phyloP scores from a whole-genome alignment of 2,797 vertebrate species.

The Gallinago solitaria region DNA sequence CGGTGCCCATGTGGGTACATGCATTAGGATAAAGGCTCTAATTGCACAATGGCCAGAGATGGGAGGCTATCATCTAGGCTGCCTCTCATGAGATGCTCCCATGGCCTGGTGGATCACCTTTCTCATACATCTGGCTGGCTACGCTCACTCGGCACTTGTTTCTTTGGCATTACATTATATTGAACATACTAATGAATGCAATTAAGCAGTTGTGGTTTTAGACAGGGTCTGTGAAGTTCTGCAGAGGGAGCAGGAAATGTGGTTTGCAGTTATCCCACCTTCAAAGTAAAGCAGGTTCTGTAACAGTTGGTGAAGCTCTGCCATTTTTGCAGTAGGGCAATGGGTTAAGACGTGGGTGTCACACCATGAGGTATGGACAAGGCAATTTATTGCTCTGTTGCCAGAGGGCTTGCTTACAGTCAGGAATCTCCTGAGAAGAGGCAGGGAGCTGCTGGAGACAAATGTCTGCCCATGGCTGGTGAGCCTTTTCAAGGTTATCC shows the following conservation, averaged over 20 bases:
- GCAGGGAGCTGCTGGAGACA: background rate
- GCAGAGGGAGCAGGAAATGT: background rate
- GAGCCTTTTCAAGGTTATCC: background rate
- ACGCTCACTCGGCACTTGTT: background rate
- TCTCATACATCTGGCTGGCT: background rate
- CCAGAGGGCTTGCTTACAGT: accelerated
- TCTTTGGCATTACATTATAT: background rate
- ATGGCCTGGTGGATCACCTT: background rate
- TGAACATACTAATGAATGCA: background rate
- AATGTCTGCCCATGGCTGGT: background rate
- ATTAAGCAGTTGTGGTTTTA: background rate
- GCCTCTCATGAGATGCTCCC: background rate
- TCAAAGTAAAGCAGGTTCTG: background rate
- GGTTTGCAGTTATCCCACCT: background rate
- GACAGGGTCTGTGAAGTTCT: background rate
- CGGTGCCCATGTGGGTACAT: background rate
- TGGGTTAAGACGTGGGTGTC: background rate
- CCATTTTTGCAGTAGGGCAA: background rate
- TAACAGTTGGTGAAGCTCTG: background rate
- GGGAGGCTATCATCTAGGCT: background rate
- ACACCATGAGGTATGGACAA: background rate
- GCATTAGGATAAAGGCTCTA: background rate
- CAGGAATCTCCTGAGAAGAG: background rate
- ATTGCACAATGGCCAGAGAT: background rate
- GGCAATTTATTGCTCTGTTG: background rate